A percentile compares a stretch with the other conserved stretches of the same genome.
phyloP scores from a whole-genome alignment of 2,888 invertebrate species.

The Axea sp. region DNA sequence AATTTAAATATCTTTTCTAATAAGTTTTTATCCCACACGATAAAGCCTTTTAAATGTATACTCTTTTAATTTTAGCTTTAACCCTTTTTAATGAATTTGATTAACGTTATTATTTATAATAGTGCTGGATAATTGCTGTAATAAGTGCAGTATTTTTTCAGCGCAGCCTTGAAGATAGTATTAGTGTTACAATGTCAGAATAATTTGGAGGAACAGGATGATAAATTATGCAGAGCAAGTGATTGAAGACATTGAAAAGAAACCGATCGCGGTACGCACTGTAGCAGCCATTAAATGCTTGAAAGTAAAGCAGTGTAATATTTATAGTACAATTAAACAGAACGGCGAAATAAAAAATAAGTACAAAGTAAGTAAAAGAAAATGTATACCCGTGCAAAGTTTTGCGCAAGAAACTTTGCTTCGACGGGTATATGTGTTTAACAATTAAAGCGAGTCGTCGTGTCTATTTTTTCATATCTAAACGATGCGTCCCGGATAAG shows the following conservation, averaged over 20 bases:
- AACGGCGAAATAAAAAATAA: constrained; percentile 40
- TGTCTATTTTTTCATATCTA: constrained; percentile 28
- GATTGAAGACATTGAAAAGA: constrained; percentile 43
- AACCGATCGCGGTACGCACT: constrained; percentile 13
- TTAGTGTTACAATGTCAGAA: constrained; percentile 28
- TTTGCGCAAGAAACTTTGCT: constrained; percentile 43
- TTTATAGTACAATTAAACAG: constrained; percentile 56
- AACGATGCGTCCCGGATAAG: constrained; percentile 30
- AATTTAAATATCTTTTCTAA: no score
- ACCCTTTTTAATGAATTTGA: no score
- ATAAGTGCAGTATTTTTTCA: no score
- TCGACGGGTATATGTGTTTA: constrained; percentile 33
- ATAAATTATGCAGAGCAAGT: constrained; percentile 26
- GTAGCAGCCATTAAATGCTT: constrained; percentile 21
- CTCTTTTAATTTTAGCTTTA: no score
- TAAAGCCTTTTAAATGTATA: no score
- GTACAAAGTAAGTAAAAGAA: constrained; percentile 55
- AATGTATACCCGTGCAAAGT: constrained; percentile 37
- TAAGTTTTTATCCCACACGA: no score
- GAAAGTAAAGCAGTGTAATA: constrained; percentile 41
- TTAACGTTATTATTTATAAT: no score
- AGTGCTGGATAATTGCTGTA: no score
- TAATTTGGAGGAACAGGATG: constrained; percentile 1
- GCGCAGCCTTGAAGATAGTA: no score
- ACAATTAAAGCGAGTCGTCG: constrained; percentile 42